phyloP scores from a whole-genome alignment of 2,113 vertebrate genomes.

The Bufo gargarizans region DNA sequence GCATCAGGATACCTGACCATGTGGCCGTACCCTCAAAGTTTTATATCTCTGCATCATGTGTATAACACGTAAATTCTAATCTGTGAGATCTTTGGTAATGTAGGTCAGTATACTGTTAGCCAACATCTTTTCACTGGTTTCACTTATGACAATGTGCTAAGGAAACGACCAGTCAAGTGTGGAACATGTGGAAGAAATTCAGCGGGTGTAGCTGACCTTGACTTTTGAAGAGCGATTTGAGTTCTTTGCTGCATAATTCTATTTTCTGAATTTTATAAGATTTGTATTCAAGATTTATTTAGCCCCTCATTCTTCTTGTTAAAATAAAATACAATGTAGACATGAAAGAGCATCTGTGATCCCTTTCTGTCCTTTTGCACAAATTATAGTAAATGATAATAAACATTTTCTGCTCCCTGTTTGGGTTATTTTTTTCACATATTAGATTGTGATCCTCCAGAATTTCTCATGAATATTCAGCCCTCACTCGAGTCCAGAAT shows the following conservation, averaged over 20 bases:
- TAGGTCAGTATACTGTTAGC: background rate
- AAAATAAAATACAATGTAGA: background rate
- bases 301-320: background rate
- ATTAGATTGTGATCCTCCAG: background rate
- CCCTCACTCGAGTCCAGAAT: background rate
- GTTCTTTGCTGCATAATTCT: background rate
- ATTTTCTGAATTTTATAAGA: background rate
- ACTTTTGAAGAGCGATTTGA: background rate
- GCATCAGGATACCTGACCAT: too few relatives aligned
- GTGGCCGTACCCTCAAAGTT: too few relatives aligned
- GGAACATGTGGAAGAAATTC: background rate
- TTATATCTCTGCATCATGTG: background rate
- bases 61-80: background rate
- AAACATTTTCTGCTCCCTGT: too few relatives aligned
- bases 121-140: background rate
- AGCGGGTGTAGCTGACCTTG: background rate
- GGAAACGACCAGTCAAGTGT: constrained; percentile 3
- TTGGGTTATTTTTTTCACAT: too few relatives aligned
- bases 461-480: background rate
- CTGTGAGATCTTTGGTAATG: background rate
- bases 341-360: background rate
- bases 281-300: background rate
- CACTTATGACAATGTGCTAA: constrained; percentile 5
- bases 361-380: background rate
- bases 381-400: background rate